Evolutionary conservation across 2,113 vertebrate genomes (phyloP), one percentile per base, ranked within the genome.

Genomic region (Sebastes fasciatus): DNA sequence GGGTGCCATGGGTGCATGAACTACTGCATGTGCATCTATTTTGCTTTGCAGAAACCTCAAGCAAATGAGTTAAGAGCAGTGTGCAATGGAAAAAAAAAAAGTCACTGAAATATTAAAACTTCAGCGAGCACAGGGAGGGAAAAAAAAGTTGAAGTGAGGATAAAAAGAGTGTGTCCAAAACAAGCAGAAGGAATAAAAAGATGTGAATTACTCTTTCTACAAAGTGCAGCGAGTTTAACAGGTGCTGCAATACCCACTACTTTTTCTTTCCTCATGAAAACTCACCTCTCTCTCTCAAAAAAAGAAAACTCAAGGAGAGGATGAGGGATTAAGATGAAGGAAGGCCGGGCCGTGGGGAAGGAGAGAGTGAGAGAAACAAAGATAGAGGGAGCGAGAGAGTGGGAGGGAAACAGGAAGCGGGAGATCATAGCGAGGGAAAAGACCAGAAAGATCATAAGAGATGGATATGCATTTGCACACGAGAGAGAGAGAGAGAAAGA

Each of bases 391-490:
- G 87, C 26, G 80, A 83, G 72, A 76, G 93, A 88, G 93, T 91
- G 82, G 91, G 92, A 91, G 93, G 93, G 88, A 91, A 92, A 88
- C 89, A 91, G 91, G 90, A 92, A 91, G 89, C 88, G 69, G 84
- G 88, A 93, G 91, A 93, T 94, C 93, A 92, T 70, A 93, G 93
- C 58, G 34, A 85, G 86, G 90, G 89, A 92, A 93, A 91, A 92
- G 90, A 91, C 34, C 34, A 84, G 84, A 73, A 84, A 92, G 93
- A 93, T 94, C 91, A 93, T 87, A 94, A 87, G 91, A 89, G 88
- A 93, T 90, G 84, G 92, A 91, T 89, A 73, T 77, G 86, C 87
- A 91, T 93, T 88, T 92, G 91, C 92, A 92, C 92, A 84, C 79
- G 76, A 65, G 77, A 84, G 74, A 80, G 71, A 51, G 17, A 71